A percentile compares a stretch with the other conserved stretches of the same genome.
phyloP scores from a whole-genome alignment of 2,797 vertebrate species.

The Smutsia temminckii region DNA sequence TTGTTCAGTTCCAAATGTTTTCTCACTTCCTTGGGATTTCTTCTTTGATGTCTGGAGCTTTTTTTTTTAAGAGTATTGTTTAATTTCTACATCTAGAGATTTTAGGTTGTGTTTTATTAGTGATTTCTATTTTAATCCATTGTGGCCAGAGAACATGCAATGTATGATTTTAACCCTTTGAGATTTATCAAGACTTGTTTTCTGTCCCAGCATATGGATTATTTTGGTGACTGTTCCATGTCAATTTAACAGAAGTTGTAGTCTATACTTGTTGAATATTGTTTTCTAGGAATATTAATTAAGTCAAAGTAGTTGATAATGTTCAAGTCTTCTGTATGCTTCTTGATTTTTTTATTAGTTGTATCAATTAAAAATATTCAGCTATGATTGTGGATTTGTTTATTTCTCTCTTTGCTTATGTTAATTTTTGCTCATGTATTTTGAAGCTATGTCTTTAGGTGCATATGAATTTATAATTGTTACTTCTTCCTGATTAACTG shows the following conservation, averaged over 20 bases:
- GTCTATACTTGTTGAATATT: neutral
- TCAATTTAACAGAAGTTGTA: neutral
- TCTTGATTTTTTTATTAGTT: neutral
- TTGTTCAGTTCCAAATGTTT: constrained; percentile 15
- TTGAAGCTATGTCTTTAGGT: neutral
- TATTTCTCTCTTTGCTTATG: neutral
- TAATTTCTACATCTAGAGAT: neutral
- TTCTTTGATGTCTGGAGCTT: neutral
- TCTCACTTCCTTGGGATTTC: neutral
- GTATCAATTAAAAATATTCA: neutral
- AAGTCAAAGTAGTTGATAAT: neutral
- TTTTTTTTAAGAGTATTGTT: neutral
- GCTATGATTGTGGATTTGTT: neutral
- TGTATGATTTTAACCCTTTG: constrained; percentile 1
- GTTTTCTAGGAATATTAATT: constrained; percentile 13
- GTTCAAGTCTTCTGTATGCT: neutral
- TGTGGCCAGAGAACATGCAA: neutral
- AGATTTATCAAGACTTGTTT: constrained; percentile 4
- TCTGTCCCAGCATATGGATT: neutral
- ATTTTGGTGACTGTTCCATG: neutral
- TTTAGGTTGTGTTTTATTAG: neutral
- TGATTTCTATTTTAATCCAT: neutral
- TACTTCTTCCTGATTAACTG: neutral
- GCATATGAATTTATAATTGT: neutral
- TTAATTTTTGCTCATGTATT: constrained; percentile 4